Evolutionary conservation across 2,888 invertebrate species (phyloP), one percentile per base, ranked within the genome.

Genomic region (Papilio gigon): DNA sequence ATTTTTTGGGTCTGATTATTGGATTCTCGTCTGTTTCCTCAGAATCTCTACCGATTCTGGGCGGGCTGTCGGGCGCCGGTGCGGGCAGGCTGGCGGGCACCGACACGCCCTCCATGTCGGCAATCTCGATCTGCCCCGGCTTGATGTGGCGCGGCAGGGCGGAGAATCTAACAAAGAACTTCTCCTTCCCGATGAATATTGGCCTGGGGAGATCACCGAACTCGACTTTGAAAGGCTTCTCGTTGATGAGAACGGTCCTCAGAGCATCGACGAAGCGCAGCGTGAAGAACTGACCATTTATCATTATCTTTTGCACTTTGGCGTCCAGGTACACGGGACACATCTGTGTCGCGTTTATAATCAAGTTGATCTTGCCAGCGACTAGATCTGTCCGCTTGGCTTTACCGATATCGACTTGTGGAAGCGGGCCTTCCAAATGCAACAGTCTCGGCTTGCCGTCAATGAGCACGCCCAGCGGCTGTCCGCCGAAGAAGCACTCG

Each of bases 401-500:
- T 40, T 94, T 94, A 0, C 98, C 97, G 71, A 99, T 97, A 83
- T 97, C 96, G 0, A 99, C 98, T 87, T 97, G 97, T 0, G 99
- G 99, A 4, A 98, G 95, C 0, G 98, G 97, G 0, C 98, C 98
- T 77, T 97, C 96, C 9, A 99, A 90, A 78, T 96, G 95, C 1
- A 99, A 93, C 56, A 94, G 91, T 71, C 96, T 94, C n/a, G 95
- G 93, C 71, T 95, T 94, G 1, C 95, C 96, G 69, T 96, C 95
- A 42, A 99, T 93, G 53, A 96, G 95, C 11, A 98, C 95, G 1
- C 94, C 94, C 60, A 97, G 94, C 0, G 97, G 95, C 58, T 96
- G 95, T 0, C 98, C 98, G 37, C 97, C 98, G 84, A 99, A 99
- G 85, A 96, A 97, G 77, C 98, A 97, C 83, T 98, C 98, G 84